These are phyloP conservation scores for Oreocharis arfaki DNA, from an alignment of 2,113 vertebrate genomes.

Conservation along the genomic window DNA sequence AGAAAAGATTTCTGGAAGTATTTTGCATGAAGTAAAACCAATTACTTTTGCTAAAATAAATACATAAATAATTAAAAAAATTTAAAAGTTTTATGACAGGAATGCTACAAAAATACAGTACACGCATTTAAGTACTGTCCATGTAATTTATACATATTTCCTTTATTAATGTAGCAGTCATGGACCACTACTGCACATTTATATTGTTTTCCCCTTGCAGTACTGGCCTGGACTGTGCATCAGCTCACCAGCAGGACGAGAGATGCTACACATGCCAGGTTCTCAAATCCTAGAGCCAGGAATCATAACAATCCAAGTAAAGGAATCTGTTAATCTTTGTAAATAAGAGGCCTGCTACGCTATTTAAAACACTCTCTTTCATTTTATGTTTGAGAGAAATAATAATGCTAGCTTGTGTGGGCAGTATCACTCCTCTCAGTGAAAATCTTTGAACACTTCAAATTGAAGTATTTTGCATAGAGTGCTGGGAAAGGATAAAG, in stretches of 20 bases:
- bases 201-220: background rate
- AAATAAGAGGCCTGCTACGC: background rate
- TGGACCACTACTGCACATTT: background rate
- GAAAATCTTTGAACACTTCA: slow-evolving; percentile 72
- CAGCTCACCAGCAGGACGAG: background rate
- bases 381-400: slow-evolving; percentile 13
- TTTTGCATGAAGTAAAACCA: background rate
- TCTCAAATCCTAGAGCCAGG: background rate
- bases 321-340: slow-evolving; percentile 20
- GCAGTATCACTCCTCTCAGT: background rate
- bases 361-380: background rate
- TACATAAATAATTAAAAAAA: background rate
- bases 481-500: slow-evolving; percentile 81
- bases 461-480: slow-evolving; percentile 74
- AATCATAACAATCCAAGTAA: background rate
- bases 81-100: background rate
- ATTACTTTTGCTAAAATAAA: background rate
- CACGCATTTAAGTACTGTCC: background rate
- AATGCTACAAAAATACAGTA: background rate
- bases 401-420: background rate
- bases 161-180: background rate
- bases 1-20: background rate
- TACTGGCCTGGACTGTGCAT: background rate
- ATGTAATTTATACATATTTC: background rate
- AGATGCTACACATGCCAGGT: background rate